Evolutionary conservation across 2,797 vertebrate species (phyloP).

Genomic region (Tadarida brasiliensis): DNA sequence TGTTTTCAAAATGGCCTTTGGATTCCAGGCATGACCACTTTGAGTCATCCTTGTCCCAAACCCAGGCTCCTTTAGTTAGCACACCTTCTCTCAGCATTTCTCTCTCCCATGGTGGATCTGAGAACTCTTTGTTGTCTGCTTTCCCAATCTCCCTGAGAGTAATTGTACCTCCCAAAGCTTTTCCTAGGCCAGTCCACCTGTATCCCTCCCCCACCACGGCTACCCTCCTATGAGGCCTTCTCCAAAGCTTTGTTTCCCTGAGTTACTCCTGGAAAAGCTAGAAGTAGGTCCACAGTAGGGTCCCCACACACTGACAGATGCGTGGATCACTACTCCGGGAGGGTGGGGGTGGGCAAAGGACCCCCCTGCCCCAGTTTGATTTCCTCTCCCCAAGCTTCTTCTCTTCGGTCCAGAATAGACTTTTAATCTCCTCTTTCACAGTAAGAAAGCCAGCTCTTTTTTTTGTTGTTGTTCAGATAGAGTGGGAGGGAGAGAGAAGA

Average conservation of each 20-base stretch:
- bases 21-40: background rate
- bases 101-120: background rate
- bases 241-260: background rate
- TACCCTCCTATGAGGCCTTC: background rate
- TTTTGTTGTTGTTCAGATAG: too few relatives aligned
- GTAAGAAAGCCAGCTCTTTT: too few relatives aligned
- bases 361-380: background rate
- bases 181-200: background rate
- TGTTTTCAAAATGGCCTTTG: background rate
- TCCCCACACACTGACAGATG: background rate
- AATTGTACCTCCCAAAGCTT: background rate
- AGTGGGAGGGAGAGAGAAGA: too few relatives aligned
- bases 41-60: background rate
- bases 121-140: background rate
- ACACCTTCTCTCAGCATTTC: background rate
- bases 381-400: constrained; percentile 1
- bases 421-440: background rate
- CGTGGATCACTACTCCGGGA: background rate
- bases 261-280: background rate
- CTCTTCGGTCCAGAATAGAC: background rate
- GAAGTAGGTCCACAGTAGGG: background rate
- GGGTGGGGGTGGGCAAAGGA: fast-evolving
- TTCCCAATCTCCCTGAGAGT: background rate
- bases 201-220: background rate
- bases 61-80: background rate